Percentiles rank a stretch among this genome's conserved stretches.
phyloP scores from a whole-genome alignment of 2,113 vertebrate genomes.

The Monarcha castaneiventris region DNA sequence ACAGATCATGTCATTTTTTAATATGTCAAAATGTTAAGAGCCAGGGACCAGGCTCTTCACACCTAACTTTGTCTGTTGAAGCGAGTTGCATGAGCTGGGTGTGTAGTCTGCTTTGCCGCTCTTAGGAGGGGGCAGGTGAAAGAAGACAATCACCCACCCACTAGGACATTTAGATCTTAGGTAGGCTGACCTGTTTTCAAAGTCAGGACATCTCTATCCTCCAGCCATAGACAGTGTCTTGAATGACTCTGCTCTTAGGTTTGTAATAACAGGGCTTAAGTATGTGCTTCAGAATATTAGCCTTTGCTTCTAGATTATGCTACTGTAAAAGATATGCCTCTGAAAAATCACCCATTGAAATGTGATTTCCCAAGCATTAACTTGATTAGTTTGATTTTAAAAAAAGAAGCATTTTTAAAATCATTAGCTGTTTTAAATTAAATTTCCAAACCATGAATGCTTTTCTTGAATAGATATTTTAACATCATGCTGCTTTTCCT shows the following conservation, averaged over 20 bases:
- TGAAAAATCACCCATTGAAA: background rate
- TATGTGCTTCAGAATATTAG: background rate
- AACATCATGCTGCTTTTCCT: background rate
- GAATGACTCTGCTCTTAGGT: background rate
- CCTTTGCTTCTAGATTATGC: background rate
- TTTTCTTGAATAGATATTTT: background rate
- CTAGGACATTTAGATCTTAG: background rate
- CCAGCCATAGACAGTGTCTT: background rate
- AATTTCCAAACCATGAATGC: background rate
- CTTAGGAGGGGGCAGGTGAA: background rate
- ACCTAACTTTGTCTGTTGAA: background rate
- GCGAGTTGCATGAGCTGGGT: background rate
- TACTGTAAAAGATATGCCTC: background rate
- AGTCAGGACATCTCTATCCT: background rate
- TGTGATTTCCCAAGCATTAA: background rate
- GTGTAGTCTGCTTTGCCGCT: background rate
- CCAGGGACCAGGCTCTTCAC: background rate
- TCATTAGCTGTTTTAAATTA: background rate
- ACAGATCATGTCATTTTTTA: background rate
- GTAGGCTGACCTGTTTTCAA: background rate
- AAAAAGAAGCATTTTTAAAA: background rate
- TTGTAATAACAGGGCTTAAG: background rate
- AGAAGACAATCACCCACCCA: background rate
- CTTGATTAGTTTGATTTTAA: background rate
- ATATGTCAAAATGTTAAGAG: background rate